These are phyloP conservation scores for Pungitius pungitius DNA, from an alignment of 2,113 vertebrate genomes.

Conservation along the genomic window DNA sequence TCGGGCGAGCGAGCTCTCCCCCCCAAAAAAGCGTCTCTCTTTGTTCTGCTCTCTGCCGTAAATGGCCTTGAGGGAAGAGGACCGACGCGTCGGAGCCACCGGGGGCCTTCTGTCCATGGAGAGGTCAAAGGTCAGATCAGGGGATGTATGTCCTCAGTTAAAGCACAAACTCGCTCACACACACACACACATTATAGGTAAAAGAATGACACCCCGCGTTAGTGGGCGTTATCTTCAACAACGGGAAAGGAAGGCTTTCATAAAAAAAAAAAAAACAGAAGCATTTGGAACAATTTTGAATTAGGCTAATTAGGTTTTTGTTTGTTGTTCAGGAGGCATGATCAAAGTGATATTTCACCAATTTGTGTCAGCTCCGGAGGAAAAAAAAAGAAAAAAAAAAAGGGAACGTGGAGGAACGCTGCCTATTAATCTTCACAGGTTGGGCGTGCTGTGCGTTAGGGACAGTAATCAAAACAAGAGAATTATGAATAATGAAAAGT, in stretches of 20 bases:
- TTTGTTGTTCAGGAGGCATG: constrained; percentile 79
- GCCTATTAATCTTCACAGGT: constrained; percentile 76
- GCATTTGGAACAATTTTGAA: constrained; percentile 77
- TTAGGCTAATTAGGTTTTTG: constrained; percentile 81
- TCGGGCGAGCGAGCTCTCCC: constrained; percentile 19
- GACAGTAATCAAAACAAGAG: constrained; percentile 76
- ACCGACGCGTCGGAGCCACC: constrained; percentile 4
- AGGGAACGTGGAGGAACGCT: constrained; percentile 67
- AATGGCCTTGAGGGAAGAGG: constrained; percentile 4
- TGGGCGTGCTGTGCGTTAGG: constrained; percentile 62
- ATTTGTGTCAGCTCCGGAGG: constrained; percentile 77
- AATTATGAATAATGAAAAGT: constrained; percentile 77
- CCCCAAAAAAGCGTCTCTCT: constrained; percentile 4
- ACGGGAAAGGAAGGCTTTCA: constrained; percentile 57
- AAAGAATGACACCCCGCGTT: constrained; percentile 36
- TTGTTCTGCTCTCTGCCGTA: constrained; percentile 13
- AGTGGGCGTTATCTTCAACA: constrained; percentile 60
- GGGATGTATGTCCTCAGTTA: constrained; percentile 15
- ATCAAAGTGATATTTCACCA: constrained; percentile 82
- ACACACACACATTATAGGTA: background rate
- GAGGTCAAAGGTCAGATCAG: constrained; percentile 57
- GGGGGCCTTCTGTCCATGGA: constrained; percentile 8
- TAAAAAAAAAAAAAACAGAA: constrained; percentile 59
- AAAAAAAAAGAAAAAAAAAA: too few species aligned
- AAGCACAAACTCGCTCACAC: background rate